These are phyloP conservation scores for Osedax fenrisi DNA, from an alignment of 2,888 invertebrate genomes.

Conservation along the genomic window DNA sequence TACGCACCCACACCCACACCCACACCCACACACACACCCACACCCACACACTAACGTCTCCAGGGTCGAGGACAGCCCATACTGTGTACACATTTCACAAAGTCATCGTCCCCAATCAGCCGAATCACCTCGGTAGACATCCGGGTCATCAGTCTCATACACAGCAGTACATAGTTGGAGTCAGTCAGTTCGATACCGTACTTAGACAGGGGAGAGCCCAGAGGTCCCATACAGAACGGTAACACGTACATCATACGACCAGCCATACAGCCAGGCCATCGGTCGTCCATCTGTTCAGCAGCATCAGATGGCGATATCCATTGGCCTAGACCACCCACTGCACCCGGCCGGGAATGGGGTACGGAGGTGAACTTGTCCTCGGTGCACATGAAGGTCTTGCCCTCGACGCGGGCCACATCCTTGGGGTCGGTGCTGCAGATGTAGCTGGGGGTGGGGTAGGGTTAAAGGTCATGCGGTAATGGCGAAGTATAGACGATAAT, in stretches of 20 bases:
- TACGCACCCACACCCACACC: too few relatives aligned
- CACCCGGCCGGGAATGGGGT: conserved; percentile 35
- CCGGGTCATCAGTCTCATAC: conserved; percentile 41
- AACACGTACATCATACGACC: conserved; percentile 42
- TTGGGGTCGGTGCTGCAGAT: conserved; percentile 39
- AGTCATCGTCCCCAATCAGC: conserved; percentile 35
- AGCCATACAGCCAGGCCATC: conserved; percentile 40
- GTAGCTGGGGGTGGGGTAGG: conserved; percentile 35
- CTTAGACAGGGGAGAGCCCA: conserved; percentile 39
- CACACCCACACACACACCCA: neutral
- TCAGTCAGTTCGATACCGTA: conserved; percentile 40
- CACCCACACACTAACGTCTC: conserved; percentile 24
- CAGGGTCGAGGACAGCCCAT: conserved; percentile 38
- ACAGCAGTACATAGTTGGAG: conserved; percentile 39
- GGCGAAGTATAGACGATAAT: too few relatives aligned
- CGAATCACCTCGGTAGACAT: conserved; percentile 35
- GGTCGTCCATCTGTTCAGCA: conserved; percentile 31
- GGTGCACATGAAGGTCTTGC: conserved; percentile 39
- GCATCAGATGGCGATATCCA: conserved; percentile 38
- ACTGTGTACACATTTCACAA: conserved; percentile 39
- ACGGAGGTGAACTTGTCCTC: conserved; percentile 35
- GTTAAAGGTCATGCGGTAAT: too few relatives aligned
- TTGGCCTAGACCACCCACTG: conserved; percentile 36
- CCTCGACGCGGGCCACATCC: conserved; percentile 40
- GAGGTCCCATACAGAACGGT: conserved; percentile 41